Conservation (phyloP, 2,113 vertebrate genomes). For the Nothocercus nigrocapillus region DNA sequence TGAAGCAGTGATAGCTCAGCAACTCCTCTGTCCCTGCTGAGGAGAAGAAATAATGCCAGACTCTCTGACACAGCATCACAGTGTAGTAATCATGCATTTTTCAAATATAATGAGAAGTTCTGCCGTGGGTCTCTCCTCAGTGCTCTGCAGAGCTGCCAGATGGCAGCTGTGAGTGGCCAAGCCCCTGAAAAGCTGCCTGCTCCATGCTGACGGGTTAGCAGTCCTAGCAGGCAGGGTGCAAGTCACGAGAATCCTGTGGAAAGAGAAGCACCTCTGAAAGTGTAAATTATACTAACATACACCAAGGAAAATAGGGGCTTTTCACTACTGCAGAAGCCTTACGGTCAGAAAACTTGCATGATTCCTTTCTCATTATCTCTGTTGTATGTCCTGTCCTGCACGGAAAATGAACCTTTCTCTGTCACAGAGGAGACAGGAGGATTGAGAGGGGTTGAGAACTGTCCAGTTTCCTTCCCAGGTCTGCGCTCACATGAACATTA, state of each 20-base stretch:
- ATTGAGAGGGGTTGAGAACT: neutral
- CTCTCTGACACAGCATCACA: neutral
- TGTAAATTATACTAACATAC: neutral
- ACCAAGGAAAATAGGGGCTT: fast-evolving
- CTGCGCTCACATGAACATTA: neutral
- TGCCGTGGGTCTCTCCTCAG: neutral
- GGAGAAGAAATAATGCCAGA: neutral
- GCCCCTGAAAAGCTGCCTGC: neutral
- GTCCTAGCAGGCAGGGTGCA: neutral
- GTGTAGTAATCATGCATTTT: neutral
- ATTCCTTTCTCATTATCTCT: neutral
- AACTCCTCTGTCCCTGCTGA: neutral
- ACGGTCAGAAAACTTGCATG: neutral
- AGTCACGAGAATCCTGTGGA: neutral
- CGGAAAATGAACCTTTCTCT: neutral
- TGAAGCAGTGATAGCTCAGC: neutral
- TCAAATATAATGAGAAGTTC: neutral
- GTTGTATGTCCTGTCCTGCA: neutral
- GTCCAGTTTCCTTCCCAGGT: neutral
- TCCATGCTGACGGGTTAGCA: neutral
- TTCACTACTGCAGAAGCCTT: neutral
- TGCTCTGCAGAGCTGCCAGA: neutral
- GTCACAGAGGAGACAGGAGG: neutral
- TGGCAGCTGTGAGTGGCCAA: neutral
- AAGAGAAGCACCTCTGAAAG: neutral